phyloP scores from a whole-genome alignment of 2,113 vertebrate species.

The Pterocles burchelli region DNA sequence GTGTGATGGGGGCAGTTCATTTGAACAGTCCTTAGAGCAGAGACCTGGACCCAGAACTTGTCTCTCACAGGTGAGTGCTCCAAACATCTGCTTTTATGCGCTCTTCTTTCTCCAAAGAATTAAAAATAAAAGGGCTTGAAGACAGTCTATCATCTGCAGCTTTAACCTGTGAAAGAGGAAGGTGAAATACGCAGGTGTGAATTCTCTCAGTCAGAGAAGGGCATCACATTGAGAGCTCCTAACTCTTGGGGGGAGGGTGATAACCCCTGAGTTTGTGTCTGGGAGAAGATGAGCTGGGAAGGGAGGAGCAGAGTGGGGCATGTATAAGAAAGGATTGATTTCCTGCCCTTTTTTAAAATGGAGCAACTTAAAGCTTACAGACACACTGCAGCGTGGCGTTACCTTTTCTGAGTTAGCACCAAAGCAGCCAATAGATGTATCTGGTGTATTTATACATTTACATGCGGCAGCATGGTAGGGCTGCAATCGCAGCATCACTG shows the following conservation, averaged over 20 bases:
- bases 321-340: neutral
- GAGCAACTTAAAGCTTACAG: neutral
- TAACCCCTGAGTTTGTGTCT: neutral
- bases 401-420: neutral
- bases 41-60: neutral
- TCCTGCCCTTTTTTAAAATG: neutral
- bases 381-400: neutral
- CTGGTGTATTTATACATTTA: neutral
- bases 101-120: neutral
- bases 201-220: neutral
- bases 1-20: neutral
- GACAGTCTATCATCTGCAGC: neutral
- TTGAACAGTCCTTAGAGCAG: neutral
- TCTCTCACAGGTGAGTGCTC: neutral
- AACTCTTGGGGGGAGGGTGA: fast-evolving
- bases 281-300: neutral
- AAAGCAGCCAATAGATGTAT: neutral
- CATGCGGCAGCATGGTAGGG: fast-evolving
- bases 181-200: neutral
- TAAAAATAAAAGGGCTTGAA: neutral
- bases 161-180: neutral
- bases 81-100: neutral
- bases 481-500: neutral
- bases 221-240: neutral
- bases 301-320: neutral